These are phyloP conservation scores for Accipiter virgatus DNA, from an alignment of 2,113 vertebrate genomes.

Conservation along the genomic window DNA sequence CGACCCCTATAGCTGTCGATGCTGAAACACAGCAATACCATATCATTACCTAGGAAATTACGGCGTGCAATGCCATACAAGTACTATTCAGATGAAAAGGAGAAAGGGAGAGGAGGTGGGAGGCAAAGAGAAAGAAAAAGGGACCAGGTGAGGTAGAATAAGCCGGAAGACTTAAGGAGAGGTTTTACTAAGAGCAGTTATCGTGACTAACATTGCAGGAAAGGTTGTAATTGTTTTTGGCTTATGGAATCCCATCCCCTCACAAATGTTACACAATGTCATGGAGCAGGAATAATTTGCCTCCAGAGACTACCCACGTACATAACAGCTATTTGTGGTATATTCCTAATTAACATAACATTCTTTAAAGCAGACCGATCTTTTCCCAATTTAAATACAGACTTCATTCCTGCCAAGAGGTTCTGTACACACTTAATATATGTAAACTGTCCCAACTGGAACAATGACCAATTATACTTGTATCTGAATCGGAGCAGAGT, in stretches of 20 bases:
- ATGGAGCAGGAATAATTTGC: not conserved
- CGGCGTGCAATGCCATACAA: not conserved
- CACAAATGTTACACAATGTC: not conserved
- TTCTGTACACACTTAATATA: not conserved
- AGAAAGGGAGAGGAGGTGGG: not conserved
- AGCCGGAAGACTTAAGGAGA: not conserved
- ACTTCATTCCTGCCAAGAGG: not conserved
- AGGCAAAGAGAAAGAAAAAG: not conserved
- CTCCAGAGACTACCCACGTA: not conserved
- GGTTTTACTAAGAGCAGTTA: not conserved
- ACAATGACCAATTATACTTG: not conserved
- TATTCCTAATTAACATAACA: not conserved
- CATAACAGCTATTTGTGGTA: not conserved
- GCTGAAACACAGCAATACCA: accelerated
- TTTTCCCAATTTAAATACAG: not conserved
- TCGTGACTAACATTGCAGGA: not conserved
- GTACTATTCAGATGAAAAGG: not conserved
- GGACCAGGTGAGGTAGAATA: not conserved
- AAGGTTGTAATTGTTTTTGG: not conserved
- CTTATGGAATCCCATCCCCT: not conserved
- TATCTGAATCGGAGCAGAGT: not conserved
- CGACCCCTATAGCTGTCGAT: not conserved
- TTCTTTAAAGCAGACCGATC: not conserved
- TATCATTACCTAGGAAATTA: not conserved
- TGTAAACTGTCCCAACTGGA: not conserved